Base-by-base conservation (phyloP, 1,140 invertebrate genomes). In the Drosophila elegans region DNA sequence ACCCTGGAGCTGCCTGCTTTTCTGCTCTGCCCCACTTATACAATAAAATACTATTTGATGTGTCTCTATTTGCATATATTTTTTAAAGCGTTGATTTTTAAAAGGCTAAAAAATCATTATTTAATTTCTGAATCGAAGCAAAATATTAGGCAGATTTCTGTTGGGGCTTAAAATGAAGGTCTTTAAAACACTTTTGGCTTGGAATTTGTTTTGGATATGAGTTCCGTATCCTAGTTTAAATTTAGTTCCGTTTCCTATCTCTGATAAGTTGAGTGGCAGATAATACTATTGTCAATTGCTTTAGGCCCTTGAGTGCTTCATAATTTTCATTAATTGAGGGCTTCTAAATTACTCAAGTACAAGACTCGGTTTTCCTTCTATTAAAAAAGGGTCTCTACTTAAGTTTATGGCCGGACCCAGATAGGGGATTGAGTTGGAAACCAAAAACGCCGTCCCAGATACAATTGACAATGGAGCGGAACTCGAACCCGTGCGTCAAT, bases 401-500 rank as follows among this genome's bases (percentile, higher is more conserved):
- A 44, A 44, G 54, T 60, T 63, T 63, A 63, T 60, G 61, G 29
- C 61, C 57, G 61, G 39, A 63, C 55, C 9, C 29, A 32, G 61
- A 45, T 63, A 63, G 55, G 38, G 55, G 29, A 63, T 25, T n/a
- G 16, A 42, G 29, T 59, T 63, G 12, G 54, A 59, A 42, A 32
- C 16, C 29, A 4, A 64, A 64, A 45, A 16, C 29, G 32, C 1
- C n/a, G 60, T 49, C 38, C 68, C 68, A 69, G 51, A 71, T 71
- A 41, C 64, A 41, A 38, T 46, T 69, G 51, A 69, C 64, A 55
- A 49, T 41, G 13, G 63, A 38, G 25, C 34, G 64, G 67, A 38
- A 69, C 59, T 74, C 80, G 71, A 78, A 61, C 63, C 71, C 60
- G 68, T 52, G 68, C 76, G 38, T 27, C 45, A 56, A 82, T 84